phyloP scores from a whole-genome alignment of 1,140 invertebrate species.

The Homarus americanus region DNA sequence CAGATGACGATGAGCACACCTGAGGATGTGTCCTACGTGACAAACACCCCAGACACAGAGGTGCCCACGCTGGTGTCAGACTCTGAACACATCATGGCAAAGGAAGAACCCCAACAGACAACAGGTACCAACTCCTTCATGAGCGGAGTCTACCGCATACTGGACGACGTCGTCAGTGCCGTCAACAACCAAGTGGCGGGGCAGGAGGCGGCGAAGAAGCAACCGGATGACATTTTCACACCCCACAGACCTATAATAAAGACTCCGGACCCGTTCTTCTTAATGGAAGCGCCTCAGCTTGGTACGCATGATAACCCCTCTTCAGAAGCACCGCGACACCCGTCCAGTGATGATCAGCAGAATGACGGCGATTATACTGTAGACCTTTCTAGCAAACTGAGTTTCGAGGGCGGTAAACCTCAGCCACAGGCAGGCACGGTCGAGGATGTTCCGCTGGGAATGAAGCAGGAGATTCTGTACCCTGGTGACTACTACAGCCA shows the following conservation, averaged over 20 bases:
- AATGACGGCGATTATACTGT: slow-evolving; percentile 1
- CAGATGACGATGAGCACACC: too few species aligned
- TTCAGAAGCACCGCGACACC: background rate
- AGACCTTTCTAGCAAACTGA: slow-evolving; percentile 38
- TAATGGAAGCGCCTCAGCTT: slow-evolving; percentile 65
- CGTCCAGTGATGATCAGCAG: background rate
- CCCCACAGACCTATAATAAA: slow-evolving; percentile 24
- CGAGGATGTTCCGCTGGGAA: slow-evolving; percentile 34
- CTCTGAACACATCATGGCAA: background rate
- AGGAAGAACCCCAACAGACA: background rate
- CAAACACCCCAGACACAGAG: background rate
- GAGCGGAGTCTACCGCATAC: slow-evolving; percentile 40
- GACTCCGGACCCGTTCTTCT: slow-evolving; percentile 63
- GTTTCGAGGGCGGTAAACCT: background rate
- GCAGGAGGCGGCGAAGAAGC: background rate
- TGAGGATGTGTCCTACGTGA: background rate
- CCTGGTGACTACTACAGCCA: slow-evolving; percentile 69
- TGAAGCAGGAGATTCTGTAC: slow-evolving; percentile 58
- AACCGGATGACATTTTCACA: background rate
- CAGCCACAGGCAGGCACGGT: background rate
- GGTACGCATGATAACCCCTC: background rate
- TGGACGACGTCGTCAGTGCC: slow-evolving; percentile 12
- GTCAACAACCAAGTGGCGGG: background rate
- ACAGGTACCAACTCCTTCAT: background rate
- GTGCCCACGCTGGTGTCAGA: background rate